Evolutionary conservation across 2,888 invertebrate genomes (phyloP).

Genomic region (Melieria crassipennis): DNA sequence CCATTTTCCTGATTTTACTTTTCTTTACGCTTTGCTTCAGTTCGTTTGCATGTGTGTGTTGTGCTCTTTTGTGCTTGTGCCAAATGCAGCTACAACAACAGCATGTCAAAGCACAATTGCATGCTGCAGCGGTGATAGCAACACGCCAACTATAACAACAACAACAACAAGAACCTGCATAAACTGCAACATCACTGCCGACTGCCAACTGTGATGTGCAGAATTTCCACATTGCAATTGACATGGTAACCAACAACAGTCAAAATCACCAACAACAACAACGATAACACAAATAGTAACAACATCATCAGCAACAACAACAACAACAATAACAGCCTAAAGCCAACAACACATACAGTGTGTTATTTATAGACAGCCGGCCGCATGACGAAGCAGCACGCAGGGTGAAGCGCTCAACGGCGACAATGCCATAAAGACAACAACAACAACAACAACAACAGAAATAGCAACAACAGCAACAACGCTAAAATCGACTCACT

Average conservation of each 20-base stretch:
- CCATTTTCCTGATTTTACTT: too few species aligned
- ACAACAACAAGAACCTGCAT: too few species aligned
- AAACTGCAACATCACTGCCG: too few species aligned
- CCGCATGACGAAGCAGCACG: conserved; percentile 6
- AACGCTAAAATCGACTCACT: conserved; percentile 56
- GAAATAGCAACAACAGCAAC: conserved; percentile 30
- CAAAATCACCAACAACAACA: conserved; percentile 18
- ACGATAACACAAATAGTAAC: background rate
- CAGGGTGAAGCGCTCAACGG: background rate
- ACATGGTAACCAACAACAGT: conserved; percentile 29
- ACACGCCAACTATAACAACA: too few species aligned
- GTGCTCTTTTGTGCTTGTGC: too few species aligned
- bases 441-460: background rate
- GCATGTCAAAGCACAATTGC: too few species aligned
- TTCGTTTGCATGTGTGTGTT: too few species aligned
- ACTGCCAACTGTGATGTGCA: background rate
- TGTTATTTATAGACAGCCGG: conserved; percentile 29
- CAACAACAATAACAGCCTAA: conserved; percentile 18
- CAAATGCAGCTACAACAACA: too few species aligned
- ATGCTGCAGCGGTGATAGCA: too few species aligned
- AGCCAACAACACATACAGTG: conserved; percentile 15
- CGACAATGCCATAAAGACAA: background rate
- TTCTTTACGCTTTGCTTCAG: too few species aligned
- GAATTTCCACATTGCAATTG: conserved; percentile 26
- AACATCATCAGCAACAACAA: conserved; percentile 11